Conservation (phyloP, 1,140 invertebrate genomes). For the Galleria mellonella region DNA sequence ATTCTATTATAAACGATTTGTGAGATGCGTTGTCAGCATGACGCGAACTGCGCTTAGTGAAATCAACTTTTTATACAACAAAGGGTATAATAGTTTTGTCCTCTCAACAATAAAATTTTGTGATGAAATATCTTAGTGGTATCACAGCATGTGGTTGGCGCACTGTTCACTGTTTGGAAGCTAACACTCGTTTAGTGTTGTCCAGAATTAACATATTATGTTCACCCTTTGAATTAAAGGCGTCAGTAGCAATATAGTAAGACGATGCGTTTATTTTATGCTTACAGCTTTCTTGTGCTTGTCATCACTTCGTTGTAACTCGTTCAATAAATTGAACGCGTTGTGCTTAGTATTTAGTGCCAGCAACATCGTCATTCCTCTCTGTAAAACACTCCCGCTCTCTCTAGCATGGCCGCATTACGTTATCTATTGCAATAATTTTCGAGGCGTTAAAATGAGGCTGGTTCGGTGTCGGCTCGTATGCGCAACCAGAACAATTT, state of each 20-base stretch:
- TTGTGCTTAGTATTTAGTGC: not conserved
- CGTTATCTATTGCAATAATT: constrained; percentile 64
- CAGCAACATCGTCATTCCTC: not conserved
- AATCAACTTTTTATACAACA: constrained; percentile 43
- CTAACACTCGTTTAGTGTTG: constrained; percentile 43
- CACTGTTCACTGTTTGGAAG: constrained; percentile 55
- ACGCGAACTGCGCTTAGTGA: constrained; percentile 41
- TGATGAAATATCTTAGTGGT: constrained; percentile 56
- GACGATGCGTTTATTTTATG: constrained; percentile 34
- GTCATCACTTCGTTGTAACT: constrained; percentile 25
- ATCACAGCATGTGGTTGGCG: constrained; percentile 51
- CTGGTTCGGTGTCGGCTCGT: constrained; percentile 24
- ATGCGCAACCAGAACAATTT: constrained; percentile 56
- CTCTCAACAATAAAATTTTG: constrained; percentile 33
- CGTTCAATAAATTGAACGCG: constrained; percentile 30
- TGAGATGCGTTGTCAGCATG: constrained; percentile 69
- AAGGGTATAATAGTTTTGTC: constrained; percentile 53
- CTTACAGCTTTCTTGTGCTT: constrained; percentile 26
- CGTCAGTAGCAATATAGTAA: constrained; percentile 10
- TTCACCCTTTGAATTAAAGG: constrained; percentile 40
- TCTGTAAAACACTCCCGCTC: not conserved
- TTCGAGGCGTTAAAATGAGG: constrained; percentile 51
- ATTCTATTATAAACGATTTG: constrained; percentile 64
- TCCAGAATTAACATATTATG: constrained; percentile 56
- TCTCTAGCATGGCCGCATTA: constrained; percentile 11